Evolutionary conservation across 2,888 invertebrate species (phyloP), one percentile per base, ranked within the genome.

Genomic region (Calameuta filiformis): DNA sequence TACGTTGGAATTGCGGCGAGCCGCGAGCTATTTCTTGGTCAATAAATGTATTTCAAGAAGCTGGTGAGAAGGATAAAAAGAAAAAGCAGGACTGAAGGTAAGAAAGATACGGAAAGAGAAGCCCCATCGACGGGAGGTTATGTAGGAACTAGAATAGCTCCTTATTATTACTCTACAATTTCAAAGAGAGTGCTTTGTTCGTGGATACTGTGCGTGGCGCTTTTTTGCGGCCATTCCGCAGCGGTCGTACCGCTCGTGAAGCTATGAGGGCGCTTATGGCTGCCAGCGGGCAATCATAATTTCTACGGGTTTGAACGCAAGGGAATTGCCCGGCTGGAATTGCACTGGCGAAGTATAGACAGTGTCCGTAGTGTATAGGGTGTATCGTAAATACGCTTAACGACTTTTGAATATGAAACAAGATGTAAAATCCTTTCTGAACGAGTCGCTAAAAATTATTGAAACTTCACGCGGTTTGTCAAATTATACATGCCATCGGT

Each of bases 151-250:
- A 71, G 71, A 71, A 71, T 71, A 71, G 71, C 71, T 71, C 71
- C 15, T 56, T 56, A 9, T 56, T 56, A 56, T 56, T 56, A 23
- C 56, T 56, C 56, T 56, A 56, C 56, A 56, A 23, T 56, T 56
- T 23, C 56, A 23, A 23, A 37, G 74, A 35, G 74, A 34, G 37
- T 34, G 35, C 37, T 74, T 74, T 35, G 74, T 74, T 35, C 74
- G 34, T 34, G 74, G 71, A 34, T 71, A 34, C 74, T 30, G 33
- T 34, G 31, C 74, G 34, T 30, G 34, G 30, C 35, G 56, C 23
- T 56, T 74, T 74, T 74, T 74, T 74, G 35, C 74, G 74, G 74
- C 12, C 74, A 74, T 74, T 74, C 74, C 74, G 74, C 74, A 15
- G 23, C 35, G 74, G 74, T 74, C 3, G 34, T 30, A 35, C 37